Evolutionary conservation across 2,888 invertebrate species (phyloP).

Genomic region (Cerceris ruficornis): DNA sequence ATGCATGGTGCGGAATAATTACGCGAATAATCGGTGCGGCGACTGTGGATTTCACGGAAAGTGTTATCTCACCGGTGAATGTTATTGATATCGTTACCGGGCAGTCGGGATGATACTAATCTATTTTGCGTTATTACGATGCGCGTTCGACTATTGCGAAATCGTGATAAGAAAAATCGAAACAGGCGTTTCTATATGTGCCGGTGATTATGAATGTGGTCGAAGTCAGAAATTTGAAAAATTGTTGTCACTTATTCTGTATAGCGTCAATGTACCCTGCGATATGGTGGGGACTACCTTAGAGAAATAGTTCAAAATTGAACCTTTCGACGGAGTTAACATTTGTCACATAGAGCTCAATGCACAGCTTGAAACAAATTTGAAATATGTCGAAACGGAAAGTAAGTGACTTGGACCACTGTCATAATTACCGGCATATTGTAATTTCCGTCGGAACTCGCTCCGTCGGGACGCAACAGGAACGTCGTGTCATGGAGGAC

Average conservation of each 20-base stretch:
- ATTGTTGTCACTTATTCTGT: neutral
- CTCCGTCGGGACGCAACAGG: neutral
- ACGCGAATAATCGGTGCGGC: neutral
- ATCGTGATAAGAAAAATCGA: neutral
- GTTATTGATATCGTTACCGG: neutral
- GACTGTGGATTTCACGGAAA: neutral
- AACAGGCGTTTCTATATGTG: neutral
- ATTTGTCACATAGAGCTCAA: too few relatives aligned
- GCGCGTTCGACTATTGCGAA: too few relatives aligned
- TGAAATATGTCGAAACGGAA: neutral
- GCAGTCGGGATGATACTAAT: neutral
- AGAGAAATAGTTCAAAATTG: too few relatives aligned
- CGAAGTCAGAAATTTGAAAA: neutral
- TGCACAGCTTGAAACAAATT: too few relatives aligned
- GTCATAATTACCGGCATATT: neutral
- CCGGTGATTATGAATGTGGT: neutral
- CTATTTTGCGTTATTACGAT: neutral
- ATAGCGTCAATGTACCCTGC: too few relatives aligned
- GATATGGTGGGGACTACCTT: too few relatives aligned
- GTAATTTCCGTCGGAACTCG: neutral
- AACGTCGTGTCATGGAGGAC: too few relatives aligned
- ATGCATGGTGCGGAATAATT: neutral
- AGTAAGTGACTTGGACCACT: neutral
- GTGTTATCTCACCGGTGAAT: neutral
- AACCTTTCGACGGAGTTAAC: too few relatives aligned